Percentiles rank a stretch among this genome's conserved stretches.
Conservation (phyloP, 2,797 vertebrate species). For the Sylvia borin region DNA sequence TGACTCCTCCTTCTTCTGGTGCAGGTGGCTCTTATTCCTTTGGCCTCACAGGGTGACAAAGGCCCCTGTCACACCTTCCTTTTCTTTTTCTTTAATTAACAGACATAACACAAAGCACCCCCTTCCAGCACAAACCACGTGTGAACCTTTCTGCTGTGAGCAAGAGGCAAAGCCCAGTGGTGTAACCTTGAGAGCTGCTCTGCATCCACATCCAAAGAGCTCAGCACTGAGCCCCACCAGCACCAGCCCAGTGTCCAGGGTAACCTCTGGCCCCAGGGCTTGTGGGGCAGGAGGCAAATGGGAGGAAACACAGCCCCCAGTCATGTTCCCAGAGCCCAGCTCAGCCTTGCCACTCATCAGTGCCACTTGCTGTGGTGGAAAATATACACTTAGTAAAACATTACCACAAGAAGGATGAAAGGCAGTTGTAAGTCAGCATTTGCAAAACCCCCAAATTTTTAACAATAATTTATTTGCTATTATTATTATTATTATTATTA, state of each 20-base stretch:
- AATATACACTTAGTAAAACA: neutral
- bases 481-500: neutral
- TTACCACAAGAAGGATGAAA: neutral
- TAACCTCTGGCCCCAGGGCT: neutral
- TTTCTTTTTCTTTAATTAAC: neutral
- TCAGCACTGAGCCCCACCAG: neutral
- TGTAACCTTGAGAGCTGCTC: neutral
- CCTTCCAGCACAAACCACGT: neutral
- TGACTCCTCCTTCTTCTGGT: neutral
- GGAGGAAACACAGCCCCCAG: neutral
- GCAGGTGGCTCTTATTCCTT: neutral
- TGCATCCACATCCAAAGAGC: neutral
- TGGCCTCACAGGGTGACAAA: neutral
- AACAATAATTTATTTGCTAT: neutral
- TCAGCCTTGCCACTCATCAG: neutral
- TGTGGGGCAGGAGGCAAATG: neutral
- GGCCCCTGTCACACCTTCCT: neutral
- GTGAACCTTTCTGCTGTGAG: rapidly evolving
- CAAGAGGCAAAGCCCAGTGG: rapidly evolving
- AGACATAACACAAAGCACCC: neutral
- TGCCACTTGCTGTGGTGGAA: neutral
- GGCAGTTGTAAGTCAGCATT: neutral
- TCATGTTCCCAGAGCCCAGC: rapidly evolving
- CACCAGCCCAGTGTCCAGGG: rapidly evolving
- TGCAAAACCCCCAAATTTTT: neutral